Base-by-base conservation (phyloP, 1,140 invertebrate species). In the Drosophila sulfurigaster region DNA sequence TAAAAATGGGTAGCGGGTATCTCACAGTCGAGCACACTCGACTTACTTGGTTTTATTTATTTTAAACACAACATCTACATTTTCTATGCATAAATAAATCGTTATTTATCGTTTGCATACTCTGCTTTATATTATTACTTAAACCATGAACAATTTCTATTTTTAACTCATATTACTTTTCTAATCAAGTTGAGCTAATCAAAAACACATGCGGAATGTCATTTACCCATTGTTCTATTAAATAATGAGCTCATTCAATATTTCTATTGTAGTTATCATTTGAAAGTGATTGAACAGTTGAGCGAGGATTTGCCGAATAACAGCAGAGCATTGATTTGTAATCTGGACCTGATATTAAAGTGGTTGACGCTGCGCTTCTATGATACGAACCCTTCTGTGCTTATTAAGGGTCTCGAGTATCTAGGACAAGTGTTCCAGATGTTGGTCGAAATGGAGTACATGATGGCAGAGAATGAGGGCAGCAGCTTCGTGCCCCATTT, bases 281-380 rank as follows among this genome's bases (percentile, higher is more conserved):
- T 99, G 28, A 99, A 99, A 94, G 98, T 98, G 5, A 97, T 99
- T 75, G 98, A 99, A 92, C 94, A 96, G 1, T 93, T 99, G 16
- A 96, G 94, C 60, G 97, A 98, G 94, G 97, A 98, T 93, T 93
- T 98, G 28, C 94, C 95, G 5, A 95, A 94, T 16, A 96, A 97
- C 78, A 95, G 95, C 11, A 95, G 95, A 85, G 96, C 97, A 4
- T 94, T 98, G 16, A 95, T 98, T 30, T 96, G 95, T 10, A 99
- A 99, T 94, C 94, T 99, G 60, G 99, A 99, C 94, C 93, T 99
- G 45, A 96, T 99, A 67, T 94, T 99, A 8, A 99, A 99, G 93
- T 99, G 99, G 99, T 92, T 99, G 69, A 99, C 98, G 0, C 92
- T 99, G 11, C 94, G 98, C 75, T 99, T 99, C 93, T 99, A 99